Percentiles rank a stretch among this genome's conserved stretches.
phyloP scores from a whole-genome alignment of 2,113 vertebrate genomes.

The Morone chrysops region DNA sequence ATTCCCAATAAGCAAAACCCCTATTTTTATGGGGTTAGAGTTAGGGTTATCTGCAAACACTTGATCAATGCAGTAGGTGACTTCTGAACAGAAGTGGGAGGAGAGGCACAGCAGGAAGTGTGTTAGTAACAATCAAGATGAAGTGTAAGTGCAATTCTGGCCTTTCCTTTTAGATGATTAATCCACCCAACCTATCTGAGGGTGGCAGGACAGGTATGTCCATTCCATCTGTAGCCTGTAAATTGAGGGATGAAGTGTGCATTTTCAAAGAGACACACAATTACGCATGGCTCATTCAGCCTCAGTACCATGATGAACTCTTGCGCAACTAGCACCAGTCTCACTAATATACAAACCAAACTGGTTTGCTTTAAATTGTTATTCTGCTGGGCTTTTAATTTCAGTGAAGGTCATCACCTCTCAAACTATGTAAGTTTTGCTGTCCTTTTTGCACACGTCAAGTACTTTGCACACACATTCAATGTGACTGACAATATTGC shows the following conservation, averaged over 20 bases:
- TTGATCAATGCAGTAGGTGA: neutral
- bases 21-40: neutral
- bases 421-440: neutral
- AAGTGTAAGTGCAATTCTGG: constrained; percentile 23
- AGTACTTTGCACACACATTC: too few species aligned
- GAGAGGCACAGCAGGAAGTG: constrained; percentile 19
- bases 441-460: neutral
- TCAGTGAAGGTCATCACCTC: constrained; percentile 5
- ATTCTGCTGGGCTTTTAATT: constrained; percentile 5
- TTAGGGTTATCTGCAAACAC: neutral
- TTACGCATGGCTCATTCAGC: constrained; percentile 4
- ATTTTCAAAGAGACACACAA: constrained; percentile 52
- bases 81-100: constrained; percentile 6
- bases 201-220: constrained; percentile 40
- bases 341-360: constrained; percentile 8
- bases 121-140: constrained; percentile 38
- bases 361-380: constrained; percentile 12
- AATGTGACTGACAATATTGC: too few species aligned
- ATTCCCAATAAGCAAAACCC: neutral
- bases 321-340: constrained; percentile 31
- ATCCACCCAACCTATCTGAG: constrained; percentile 48
- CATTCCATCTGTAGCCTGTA: constrained; percentile 41
- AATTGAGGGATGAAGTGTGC: constrained; percentile 27
- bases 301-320: constrained; percentile 57
- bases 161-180: constrained; percentile 44